Percentiles rank a stretch among this genome's conserved stretches.
Evolutionary conservation across 2,797 vertebrate species (phyloP).

Genomic region (Rhodeus uyekii): DNA sequence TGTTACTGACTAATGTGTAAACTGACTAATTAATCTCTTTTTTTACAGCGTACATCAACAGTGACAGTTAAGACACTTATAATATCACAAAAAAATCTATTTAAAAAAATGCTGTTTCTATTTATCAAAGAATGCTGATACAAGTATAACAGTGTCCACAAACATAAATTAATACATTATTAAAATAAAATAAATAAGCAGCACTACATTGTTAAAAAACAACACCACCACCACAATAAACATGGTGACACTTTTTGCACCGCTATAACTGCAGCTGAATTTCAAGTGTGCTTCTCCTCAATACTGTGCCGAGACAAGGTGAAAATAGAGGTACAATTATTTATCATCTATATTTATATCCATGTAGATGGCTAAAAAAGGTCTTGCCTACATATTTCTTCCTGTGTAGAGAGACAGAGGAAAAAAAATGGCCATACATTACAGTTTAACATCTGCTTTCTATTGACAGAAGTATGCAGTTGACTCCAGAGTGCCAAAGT

Average conservation of each 20-base stretch:
- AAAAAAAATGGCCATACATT: slow-evolving; percentile 75
- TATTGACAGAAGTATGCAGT: slow-evolving; percentile 81
- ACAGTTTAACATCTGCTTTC: slow-evolving; percentile 84
- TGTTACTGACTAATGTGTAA: no score
- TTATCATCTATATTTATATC: slow-evolving; percentile 68
- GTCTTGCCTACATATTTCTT: slow-evolving; percentile 74
- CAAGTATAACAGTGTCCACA: no score
- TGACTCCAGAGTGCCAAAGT: slow-evolving; percentile 75
- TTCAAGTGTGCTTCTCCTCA: slow-evolving; percentile 12
- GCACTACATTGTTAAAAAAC: no score
- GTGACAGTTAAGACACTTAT: background rate
- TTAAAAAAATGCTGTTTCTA: background rate
- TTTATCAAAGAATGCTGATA: background rate
- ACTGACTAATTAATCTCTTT: no score
- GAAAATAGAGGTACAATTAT: slow-evolving; percentile 50
- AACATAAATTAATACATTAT: no score
- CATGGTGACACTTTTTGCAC: background rate
- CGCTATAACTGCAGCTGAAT: background rate
- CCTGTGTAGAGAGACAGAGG: slow-evolving; percentile 50
- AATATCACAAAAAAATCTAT: background rate
- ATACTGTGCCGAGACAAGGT: slow-evolving; percentile 1
- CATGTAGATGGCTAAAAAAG: slow-evolving; percentile 65
- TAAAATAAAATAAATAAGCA: no score
- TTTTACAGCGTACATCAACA: no score
- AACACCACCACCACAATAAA: no score